Base-by-base conservation (phyloP, 2,797 vertebrate species). In the Cryptoprocta ferox region DNA sequence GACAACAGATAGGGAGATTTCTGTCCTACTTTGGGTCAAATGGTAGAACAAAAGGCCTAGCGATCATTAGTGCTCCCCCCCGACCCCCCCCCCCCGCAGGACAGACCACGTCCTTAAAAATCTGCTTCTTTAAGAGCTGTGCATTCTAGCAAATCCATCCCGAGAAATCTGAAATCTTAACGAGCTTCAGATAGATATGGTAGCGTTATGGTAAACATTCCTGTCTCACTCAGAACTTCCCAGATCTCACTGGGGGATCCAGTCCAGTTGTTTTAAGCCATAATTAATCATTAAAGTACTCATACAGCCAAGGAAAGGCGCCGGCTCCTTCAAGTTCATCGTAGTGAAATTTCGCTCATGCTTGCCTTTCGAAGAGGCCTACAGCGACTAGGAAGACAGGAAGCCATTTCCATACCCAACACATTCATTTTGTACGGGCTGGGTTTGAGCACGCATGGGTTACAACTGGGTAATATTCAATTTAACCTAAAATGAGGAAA, bases 401-500 rank as follows among this genome's bases (percentile, higher is more conserved):
- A 39, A 30, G 91, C 66, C 65, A 0, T 66, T 63, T 53, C n/a
- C 80, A 0, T 2, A 3, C 8, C 66, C 1, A 0, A 28, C 18
- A 18, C 53, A 4, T 37, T 56, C 15, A 6, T 61, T 42, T 30
- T 0, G 79, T 35, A 13, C 11, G 10, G 83, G 75, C 93, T 32
- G 1, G n/a, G 53, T 87, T 32, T 56, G 91, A 68, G 30, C 93
- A 70, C 1, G 2, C 63, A 0, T 68, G n/a, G 56, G 53, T 68
- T 66, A 24, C 28, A 61, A 1, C 75, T 16, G 78, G 48, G 14
- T 61, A n/a, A 50, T 53, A 14, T 16, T 75, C 93, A 66, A 2
- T 94, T 42, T 65, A 78, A 24, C 87, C 82, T 30, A 53, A 83
- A 86, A 94, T 66, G 76, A 83, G 81, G 65, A 95, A n/a, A n/a